phyloP scores from a whole-genome alignment of 2,797 vertebrate species.

The Chiroxiphia lanceolata region DNA sequence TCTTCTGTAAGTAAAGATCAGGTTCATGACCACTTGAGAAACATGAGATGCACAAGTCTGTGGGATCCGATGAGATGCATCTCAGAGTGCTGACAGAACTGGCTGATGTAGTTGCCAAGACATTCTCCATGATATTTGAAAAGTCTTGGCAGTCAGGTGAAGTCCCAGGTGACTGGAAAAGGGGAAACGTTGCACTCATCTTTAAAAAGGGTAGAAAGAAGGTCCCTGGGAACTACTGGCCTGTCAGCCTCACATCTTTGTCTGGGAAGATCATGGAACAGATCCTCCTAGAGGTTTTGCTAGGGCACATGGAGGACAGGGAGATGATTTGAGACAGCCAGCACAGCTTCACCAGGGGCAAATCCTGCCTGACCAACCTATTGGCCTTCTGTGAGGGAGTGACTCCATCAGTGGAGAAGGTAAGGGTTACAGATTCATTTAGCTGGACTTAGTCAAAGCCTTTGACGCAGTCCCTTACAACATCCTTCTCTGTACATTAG shows the following conservation, averaged over 20 bases:
- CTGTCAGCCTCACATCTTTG: background rate
- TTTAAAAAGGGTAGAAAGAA: background rate
- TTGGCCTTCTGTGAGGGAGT: background rate
- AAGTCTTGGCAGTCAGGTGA: background rate
- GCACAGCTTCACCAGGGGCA: background rate
- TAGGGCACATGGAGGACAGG: background rate
- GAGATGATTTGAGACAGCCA: background rate
- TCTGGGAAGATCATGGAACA: background rate
- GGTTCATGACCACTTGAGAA: background rate
- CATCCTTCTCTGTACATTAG: background rate
- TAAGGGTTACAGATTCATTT: background rate
- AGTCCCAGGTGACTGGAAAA: background rate
- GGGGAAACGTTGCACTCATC: background rate
- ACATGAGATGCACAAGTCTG: rapidly evolving
- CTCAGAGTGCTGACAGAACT: background rate
- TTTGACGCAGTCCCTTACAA: background rate
- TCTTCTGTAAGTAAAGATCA: background rate
- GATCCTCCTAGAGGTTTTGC: background rate
- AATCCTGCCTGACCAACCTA: background rate
- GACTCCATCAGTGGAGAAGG: background rate
- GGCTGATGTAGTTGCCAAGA: background rate
- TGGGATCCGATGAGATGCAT: background rate
- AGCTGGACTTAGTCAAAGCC: background rate
- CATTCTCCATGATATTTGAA: background rate
- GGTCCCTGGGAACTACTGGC: background rate